phyloP scores from a whole-genome alignment of 1,140 invertebrate species.

The Pogonus chalceus region DNA sequence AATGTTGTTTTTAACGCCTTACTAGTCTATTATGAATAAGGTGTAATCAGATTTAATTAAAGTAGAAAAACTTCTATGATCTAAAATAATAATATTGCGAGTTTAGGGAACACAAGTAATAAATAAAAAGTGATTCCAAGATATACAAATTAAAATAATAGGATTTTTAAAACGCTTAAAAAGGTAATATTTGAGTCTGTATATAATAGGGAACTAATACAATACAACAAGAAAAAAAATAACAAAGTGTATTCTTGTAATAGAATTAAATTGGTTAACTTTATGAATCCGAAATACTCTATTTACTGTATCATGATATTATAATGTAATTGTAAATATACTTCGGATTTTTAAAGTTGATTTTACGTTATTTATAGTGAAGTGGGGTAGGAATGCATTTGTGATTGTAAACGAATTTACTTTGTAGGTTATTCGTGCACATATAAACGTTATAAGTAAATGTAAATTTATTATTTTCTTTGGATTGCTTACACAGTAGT shows the following conservation, averaged over 20 bases:
- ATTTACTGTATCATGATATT: not conserved
- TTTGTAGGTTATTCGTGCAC: not conserved
- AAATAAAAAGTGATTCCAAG: not conserved
- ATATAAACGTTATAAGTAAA: not conserved
- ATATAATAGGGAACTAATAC: not conserved
- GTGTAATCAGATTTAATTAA: not conserved
- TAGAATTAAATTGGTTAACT: not conserved
- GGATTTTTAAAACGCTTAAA: not conserved
- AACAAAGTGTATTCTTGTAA: not conserved
- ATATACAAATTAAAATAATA: not conserved
- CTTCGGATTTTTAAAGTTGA: not conserved
- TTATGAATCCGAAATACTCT: not conserved
- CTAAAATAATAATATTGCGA: too few relatives aligned
- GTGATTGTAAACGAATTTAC: slow-evolving; percentile 2
- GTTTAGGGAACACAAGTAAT: not conserved
- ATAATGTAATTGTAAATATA: not conserved
- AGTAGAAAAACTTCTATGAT: too few relatives aligned
- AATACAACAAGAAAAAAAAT: not conserved
- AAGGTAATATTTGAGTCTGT: too few relatives aligned
- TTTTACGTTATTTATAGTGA: not conserved
- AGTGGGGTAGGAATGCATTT: not conserved
- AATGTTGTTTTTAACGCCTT: too few relatives aligned
- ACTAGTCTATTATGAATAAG: not conserved
- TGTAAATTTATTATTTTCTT: not conserved
- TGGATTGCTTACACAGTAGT: not conserved